A percentile compares a stretch with the other conserved stretches of the same genome.
These are phyloP conservation scores for Stigmatopora argus DNA, from an alignment of 2,113 vertebrate species.

Conservation along the genomic window DNA sequence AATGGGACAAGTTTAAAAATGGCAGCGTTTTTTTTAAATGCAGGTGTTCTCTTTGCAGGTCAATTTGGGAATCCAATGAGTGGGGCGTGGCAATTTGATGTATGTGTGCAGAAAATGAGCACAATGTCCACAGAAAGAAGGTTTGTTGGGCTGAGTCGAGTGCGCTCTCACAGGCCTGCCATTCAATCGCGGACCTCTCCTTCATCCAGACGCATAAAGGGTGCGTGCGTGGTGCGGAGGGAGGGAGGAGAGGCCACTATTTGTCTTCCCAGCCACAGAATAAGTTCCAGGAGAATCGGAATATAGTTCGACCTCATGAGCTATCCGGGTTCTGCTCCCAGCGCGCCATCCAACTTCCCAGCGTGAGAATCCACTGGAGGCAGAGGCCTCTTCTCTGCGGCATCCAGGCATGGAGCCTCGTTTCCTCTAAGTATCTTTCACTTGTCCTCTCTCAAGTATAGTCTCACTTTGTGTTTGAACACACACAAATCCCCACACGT, in stretches of 20 bases:
- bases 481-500: constrained; percentile 41
- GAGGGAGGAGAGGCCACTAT: constrained; percentile 51
- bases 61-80: constrained; percentile 39
- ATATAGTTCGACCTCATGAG: constrained; percentile 73
- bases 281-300: constrained; percentile 65
- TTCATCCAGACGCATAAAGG: constrained; percentile 66
- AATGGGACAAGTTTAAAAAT: too few relatives aligned
- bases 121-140: constrained; percentile 65
- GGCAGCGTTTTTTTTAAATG: neutral
- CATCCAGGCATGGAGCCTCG: constrained; percentile 17
- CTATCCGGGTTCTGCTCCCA: constrained; percentile 66
- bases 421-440: constrained; percentile 23
- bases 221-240: constrained; percentile 35
- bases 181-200: constrained; percentile 69
- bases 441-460: constrained; percentile 43
- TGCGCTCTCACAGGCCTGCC: constrained; percentile 67
- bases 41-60: constrained; percentile 13
- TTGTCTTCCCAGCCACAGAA: constrained; percentile 72
- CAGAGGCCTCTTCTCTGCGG: constrained; percentile 45
- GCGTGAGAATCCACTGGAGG: constrained; percentile 66
- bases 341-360: constrained; percentile 61
- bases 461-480: constrained; percentile 44
- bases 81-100: constrained; percentile 37
- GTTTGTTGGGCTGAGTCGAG: constrained; percentile 61
- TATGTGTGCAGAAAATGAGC: constrained; percentile 67